Base-by-base conservation (phyloP, 2,797 vertebrate genomes). In the Picus viridis region DNA sequence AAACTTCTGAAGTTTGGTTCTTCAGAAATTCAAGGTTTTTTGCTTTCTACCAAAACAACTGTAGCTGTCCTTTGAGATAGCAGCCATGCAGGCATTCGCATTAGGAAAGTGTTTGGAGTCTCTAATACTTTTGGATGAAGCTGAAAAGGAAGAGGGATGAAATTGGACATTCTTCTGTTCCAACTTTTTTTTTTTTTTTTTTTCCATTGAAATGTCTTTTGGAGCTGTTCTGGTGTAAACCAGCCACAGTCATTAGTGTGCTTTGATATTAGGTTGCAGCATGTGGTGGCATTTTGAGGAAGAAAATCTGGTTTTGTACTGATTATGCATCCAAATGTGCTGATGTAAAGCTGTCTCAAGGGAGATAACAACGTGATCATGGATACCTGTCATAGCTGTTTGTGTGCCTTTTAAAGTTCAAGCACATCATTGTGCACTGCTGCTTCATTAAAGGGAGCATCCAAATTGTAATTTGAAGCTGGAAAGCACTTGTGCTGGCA, bases 311-410 rank as follows among this genome's bases (percentile, higher is more conserved):
- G 0, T 59, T 91, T 80, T 75, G 19, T 86, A 75, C 70, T 70
- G 89, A 85, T 94, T 54, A 93, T 3, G 2, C 34, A 57, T 88
- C 76, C 78, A 65, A 89, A 81, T 62, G 39, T 75, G 56, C 67
- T 63, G 82, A 69, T 86, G 69, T 12, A 56, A 86, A 89, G 73
- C 84, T 95, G 87, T 69, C 70, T 91, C n/a, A 49, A 29, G 51
- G 59, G 83, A 81, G 93, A 91, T 94, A 93, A 89, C 0, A 2
- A 63, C 45, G 64, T 84, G 70, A 69, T 80, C 54, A 6, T 41
- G 83, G 58, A 61, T 95, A 88, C 88, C 88, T 95, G 86, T 83
- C 83, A 91, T 56, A 92, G 89, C 76, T 92, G 18, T 85, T 93
- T 83, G 20, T 67, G 56, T 77, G 56, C 51, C 47, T 74, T 76